phyloP scores from a whole-genome alignment of 64 coral and sea anemone species.

The Dendrophyllia cribrosa region DNA sequence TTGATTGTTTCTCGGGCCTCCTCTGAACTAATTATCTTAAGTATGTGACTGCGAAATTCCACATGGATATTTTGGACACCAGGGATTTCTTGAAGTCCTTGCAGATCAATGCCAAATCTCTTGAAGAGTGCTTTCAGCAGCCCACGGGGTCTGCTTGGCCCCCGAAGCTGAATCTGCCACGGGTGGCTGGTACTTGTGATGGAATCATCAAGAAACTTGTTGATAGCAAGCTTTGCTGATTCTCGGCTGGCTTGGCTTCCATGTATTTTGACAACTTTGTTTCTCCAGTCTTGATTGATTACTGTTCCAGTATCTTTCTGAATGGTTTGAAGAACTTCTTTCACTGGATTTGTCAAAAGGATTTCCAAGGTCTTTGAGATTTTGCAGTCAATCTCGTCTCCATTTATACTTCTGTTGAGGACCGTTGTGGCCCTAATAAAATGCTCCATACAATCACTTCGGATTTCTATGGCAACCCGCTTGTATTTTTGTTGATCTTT shows the following conservation, averaged over 20 bases:
- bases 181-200: background rate
- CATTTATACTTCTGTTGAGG: constrained; percentile 13
- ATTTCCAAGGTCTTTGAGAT: background rate
- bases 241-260: constrained; percentile 37
- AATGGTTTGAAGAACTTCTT: constrained; percentile 39
- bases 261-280: constrained; percentile 25
- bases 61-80: constrained; percentile 30
- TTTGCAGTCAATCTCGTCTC: constrained; percentile 48
- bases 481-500: background rate
- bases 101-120: constrained; percentile 31
- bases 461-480: constrained; percentile 26
- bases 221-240: constrained; percentile 32
- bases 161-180: constrained; percentile 47
- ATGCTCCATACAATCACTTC: constrained; percentile 29
- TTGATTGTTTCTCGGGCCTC: constrained; percentile 13
- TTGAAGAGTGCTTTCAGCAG: constrained; percentile 43
- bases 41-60: background rate
- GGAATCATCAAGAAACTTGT: constrained; percentile 41
- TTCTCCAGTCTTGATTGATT: constrained; percentile 41
- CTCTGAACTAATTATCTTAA: constrained; percentile 36
- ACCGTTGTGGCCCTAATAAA: constrained; percentile 37
- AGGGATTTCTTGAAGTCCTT: constrained; percentile 38
- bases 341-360: background rate
- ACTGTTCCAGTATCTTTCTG: constrained; percentile 38
- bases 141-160: constrained; percentile 35